Evolutionary conservation across 1,140 invertebrate species (phyloP).

Genomic region (Pogonomyrmex californicus): DNA sequence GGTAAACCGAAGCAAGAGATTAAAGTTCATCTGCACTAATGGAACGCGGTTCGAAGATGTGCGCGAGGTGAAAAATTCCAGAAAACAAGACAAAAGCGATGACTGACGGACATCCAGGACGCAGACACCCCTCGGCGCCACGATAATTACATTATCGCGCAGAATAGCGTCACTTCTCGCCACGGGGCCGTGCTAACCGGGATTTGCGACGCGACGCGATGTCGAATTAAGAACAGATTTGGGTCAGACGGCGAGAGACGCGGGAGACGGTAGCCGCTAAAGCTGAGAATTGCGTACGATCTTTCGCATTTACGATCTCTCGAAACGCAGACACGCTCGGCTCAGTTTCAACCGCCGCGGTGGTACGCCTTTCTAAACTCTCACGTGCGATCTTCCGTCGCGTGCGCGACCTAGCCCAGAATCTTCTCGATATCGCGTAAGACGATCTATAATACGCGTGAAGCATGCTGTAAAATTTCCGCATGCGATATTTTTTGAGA

Average conservation of each 20-base stretch:
- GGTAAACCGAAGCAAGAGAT: too few species aligned
- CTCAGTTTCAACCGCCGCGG: neutral
- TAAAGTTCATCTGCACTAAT: too few species aligned
- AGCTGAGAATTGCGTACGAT: constrained; percentile 37
- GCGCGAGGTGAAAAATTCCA: too few species aligned
- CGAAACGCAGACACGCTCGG: constrained; percentile 58
- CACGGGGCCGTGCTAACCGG: neutral
- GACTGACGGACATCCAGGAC: too few species aligned
- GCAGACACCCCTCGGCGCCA: constrained; percentile 8
- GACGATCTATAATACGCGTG: too few species aligned
- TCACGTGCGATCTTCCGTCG: constrained; percentile 2
- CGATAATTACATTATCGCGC: neutral
- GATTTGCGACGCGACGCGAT: neutral
- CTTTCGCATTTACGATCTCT: constrained; percentile 41
- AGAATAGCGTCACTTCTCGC: neutral
- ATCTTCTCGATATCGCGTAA: too few species aligned
- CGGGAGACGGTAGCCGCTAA: neutral
- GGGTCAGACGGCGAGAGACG: constrained; percentile 50
- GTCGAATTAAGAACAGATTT: constrained; percentile 46
- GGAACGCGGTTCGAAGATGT: too few species aligned
- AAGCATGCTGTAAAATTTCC: too few species aligned
- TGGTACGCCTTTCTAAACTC: constrained; percentile 51
- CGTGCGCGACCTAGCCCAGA: too few species aligned
- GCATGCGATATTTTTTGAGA: too few species aligned
- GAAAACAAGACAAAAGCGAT: neutral